Evolutionary conservation across 2,888 invertebrate genomes (phyloP).

Genomic region (Epistrophe grossulariae): DNA sequence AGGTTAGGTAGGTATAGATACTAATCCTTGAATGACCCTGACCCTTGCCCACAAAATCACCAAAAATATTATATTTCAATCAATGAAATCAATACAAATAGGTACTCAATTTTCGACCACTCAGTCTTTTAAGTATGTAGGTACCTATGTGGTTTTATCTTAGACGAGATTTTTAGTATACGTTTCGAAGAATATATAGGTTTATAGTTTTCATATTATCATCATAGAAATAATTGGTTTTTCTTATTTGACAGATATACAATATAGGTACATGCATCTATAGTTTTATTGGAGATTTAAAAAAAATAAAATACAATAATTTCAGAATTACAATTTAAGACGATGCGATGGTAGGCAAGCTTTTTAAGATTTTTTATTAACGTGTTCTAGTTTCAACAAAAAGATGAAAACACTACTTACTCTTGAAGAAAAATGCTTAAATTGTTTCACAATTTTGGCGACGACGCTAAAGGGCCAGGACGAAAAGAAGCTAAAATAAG

Average conservation of each 20-base stretch:
- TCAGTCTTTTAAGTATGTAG: constrained; percentile 34
- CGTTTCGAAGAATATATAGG: constrained; percentile 26
- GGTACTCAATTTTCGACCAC: constrained; percentile 45
- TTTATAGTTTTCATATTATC: background rate
- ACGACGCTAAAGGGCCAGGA: too few relatives aligned
- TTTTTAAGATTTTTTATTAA: too few relatives aligned
- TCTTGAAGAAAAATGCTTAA: too few relatives aligned
- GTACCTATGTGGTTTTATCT: constrained; percentile 49
- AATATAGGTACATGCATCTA: background rate
- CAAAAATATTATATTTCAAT: constrained; percentile 63
- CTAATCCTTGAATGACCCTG: constrained; percentile 17
- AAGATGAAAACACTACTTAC: too few relatives aligned
- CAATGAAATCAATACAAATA: constrained; percentile 63
- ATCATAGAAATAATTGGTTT: background rate
- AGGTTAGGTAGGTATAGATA: background rate
- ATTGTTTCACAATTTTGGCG: too few relatives aligned
- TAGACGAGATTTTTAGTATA: constrained; percentile 35
- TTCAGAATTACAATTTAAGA: too few relatives aligned
- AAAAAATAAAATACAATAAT: background rate
- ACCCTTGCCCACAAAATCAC: constrained; percentile 37
- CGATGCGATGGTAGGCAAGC: too few relatives aligned
- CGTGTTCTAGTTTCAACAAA: too few relatives aligned
- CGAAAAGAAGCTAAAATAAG: too few relatives aligned
- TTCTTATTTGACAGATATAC: constrained; percentile 11
- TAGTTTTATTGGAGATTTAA: background rate